These are phyloP conservation scores for Acanthosepion esculentum DNA, from an alignment of 2,888 invertebrate species.

Conservation along the genomic window DNA sequence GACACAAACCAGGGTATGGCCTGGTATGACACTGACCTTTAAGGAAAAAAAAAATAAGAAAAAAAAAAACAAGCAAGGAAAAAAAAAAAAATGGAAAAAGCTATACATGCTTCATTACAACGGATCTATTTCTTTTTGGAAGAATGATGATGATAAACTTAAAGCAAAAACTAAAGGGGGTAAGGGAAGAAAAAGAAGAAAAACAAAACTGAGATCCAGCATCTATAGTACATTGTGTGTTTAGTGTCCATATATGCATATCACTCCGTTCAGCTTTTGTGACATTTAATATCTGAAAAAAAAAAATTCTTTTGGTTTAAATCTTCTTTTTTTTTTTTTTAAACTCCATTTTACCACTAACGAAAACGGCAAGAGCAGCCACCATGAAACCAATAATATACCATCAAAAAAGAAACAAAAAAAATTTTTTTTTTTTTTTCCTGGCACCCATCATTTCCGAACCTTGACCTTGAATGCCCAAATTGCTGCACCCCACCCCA, in stretches of 20 bases:
- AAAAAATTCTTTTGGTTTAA: not conserved
- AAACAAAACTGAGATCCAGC: not conserved
- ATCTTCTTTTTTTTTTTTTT: not conserved
- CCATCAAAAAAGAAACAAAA: no score
- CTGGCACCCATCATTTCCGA: not conserved
- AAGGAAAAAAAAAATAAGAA: slow-evolving; percentile 38
- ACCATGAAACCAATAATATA: no score
- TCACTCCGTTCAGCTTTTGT: slow-evolving; percentile 44
- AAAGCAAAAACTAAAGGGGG: not conserved
- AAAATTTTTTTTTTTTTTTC: not conserved
- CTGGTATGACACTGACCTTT: slow-evolving; percentile 98
- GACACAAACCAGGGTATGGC: slow-evolving; percentile 87
- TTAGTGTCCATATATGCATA: slow-evolving; percentile 46
- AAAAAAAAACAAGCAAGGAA: no score
- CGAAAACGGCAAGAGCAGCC: not conserved
- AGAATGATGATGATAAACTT: not conserved
- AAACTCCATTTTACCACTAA: not conserved
- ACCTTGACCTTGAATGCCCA: not conserved
- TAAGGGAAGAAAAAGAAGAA: not conserved
- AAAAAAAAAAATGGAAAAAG: not conserved
- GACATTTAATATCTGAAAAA: not conserved
- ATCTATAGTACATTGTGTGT: not conserved
- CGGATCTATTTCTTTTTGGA: not conserved
- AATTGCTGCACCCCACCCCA: not conserved
- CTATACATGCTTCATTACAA: not conserved